Evolutionary conservation across 2,797 vertebrate genomes (phyloP).

Genomic region (Muscicapa comitata): DNA sequence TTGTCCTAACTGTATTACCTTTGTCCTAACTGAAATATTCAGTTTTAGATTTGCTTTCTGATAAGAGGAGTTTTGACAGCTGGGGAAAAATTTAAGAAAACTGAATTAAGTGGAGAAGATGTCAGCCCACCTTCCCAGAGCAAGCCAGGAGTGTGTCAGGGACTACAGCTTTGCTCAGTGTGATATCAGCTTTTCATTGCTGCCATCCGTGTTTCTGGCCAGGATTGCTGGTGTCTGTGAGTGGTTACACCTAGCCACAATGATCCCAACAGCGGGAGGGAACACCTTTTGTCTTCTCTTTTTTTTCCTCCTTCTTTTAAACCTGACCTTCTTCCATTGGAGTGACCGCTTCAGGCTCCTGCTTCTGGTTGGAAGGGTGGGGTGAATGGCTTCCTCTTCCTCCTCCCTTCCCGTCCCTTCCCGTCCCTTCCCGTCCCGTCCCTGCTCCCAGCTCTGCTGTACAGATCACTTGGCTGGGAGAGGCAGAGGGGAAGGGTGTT

Average conservation of each 20-base stretch:
- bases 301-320: neutral
- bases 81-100: neutral
- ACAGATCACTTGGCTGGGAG: slow-evolving; percentile 36
- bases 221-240: neutral
- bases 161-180: neutral
- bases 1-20: neutral
- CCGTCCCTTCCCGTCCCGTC: neutral
- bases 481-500: slow-evolving; percentile 55
- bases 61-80: slow-evolving; percentile 21
- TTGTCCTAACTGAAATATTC: neutral
- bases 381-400: slow-evolving; percentile 59
- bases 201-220: neutral
- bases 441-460: neutral
- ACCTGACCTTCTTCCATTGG: slow-evolving; percentile 19
- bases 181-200: neutral
- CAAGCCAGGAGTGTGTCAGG: neutral
- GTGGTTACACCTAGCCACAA: neutral
- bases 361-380: slow-evolving; percentile 58
- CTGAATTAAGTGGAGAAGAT: neutral
- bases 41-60: neutral
- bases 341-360: neutral
- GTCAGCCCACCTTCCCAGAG: neutral
- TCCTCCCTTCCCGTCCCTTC: slow-evolving; percentile 3
- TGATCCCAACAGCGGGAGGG: neutral
- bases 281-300: neutral